These are phyloP conservation scores for Neotoxoptera formosana DNA, from an alignment of 1,140 invertebrate species.

Conservation along the genomic window DNA sequence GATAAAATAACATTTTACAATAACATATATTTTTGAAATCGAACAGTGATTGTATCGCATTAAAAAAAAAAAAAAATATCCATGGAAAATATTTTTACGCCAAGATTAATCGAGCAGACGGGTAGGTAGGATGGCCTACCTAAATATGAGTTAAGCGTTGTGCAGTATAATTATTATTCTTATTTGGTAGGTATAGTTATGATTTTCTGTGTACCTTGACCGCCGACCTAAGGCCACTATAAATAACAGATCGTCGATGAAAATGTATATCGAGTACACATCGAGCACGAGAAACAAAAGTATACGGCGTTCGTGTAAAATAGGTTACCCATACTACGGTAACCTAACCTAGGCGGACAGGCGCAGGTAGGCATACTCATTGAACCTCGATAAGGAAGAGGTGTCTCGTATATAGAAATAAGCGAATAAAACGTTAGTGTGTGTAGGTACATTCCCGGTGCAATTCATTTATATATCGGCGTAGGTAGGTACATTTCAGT, in stretches of 20 bases:
- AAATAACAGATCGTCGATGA: background rate
- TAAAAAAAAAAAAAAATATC: background rate
- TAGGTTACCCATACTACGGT: background rate
- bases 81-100: background rate
- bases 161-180: background rate
- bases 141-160: background rate
- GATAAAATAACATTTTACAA: constrained; percentile 2
- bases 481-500: no score
- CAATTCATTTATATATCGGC: no score
- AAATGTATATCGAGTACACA: background rate
- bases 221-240: background rate
- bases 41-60: background rate
- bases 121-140: no score
- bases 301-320: background rate
- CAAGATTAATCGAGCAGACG: background rate
- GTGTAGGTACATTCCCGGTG: no score
- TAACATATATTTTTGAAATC: background rate
- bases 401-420: no score
- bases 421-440: no score
- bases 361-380: no score
- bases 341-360: background rate
- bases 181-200: background rate
- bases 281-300: background rate
- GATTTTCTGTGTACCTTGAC: background rate
- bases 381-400: no score